Percentiles rank a stretch among this genome's conserved stretches.
These are phyloP conservation scores for Goniozus legneri DNA, from an alignment of 1,140 invertebrate species.

Conservation along the genomic window DNA sequence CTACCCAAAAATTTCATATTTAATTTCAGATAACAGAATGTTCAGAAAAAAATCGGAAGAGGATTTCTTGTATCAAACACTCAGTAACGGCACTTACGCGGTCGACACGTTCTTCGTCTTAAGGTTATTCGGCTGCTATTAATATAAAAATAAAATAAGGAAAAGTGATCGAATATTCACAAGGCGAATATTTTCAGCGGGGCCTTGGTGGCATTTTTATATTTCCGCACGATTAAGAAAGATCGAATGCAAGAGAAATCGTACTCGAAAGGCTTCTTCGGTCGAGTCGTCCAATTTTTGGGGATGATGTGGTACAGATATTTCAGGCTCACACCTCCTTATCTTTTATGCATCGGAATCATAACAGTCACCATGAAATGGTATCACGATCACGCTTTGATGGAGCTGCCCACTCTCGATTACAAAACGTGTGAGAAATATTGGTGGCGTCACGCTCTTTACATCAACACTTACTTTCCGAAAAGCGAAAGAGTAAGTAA, in stretches of 20 bases:
- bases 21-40: conserved; percentile 40
- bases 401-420: conserved; percentile 39
- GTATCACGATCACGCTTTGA: conserved; percentile 35
- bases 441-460: conserved; percentile 52
- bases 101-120: conserved; percentile 54
- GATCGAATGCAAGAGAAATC: conserved; percentile 29
- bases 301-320: conserved; percentile 45
- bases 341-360: conserved; percentile 41
- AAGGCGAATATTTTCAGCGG: conserved; percentile 27
- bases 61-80: conserved; percentile 45
- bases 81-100: conserved; percentile 44
- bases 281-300: conserved; percentile 39
- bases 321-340: conserved; percentile 44
- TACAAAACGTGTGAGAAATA: conserved; percentile 42
- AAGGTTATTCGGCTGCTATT: conserved; percentile 31
- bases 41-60: conserved; percentile 35
- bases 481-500: conserved; percentile 41
- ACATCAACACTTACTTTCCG: conserved; percentile 48
- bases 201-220: conserved; percentile 47
- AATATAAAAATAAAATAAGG: background rate
- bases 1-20: conserved; percentile 1
- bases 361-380: conserved; percentile 36
- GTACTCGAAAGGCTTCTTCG: conserved; percentile 27
- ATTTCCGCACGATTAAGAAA: conserved; percentile 44
- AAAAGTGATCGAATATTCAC: background rate